Base-by-base conservation (phyloP, 1,140 invertebrate species). In the Brachionus plicatilis region DNA sequence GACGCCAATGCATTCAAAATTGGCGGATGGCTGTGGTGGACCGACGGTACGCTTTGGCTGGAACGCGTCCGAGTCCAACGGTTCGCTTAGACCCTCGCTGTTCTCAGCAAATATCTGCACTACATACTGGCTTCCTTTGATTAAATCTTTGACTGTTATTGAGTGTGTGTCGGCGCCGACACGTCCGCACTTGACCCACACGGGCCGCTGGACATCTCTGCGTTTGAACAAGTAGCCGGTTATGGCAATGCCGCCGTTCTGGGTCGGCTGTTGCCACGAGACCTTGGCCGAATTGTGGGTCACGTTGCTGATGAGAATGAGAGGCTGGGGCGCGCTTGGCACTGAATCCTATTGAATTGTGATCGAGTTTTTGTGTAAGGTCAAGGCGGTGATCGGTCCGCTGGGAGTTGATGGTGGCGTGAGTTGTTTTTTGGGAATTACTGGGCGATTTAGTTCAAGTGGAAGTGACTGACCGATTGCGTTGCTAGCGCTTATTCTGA, bases 401-500 rank as follows among this genome's bases (percentile, higher is more conserved):
- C 94, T 94, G 79, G 96, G 96, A 88, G 93, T 92, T 45, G 95
- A 95, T 88, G 96, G 95, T 75, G 91, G 92, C 41, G 14, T 79
- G 20, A 14, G 60, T 14, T 72, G 41, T 78, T 84, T 75, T 27
- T 70, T 75, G 33, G 80, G 80, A 27, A 72, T 79, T 2, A 84
- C 86, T n/a, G 87, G 85, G 70, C 87, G 86, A 17, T 86, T 85
- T 12, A 88, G 84, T 2, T 85, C 85, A 37, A 85, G 85, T 75
- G 88, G 86, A 85, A 88, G 85, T 29, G 96, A 96, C 3, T 96
- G 91, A 1, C 97, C 98, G 87, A 99, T 97, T 86, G 99, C 95
- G 91, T 99, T 99, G 89, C 99, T 96, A 24, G 97, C 97, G 50
- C 94, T 92, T 0, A 99, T 93, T 72, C 97, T 92, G 92, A 99